Base-by-base conservation (phyloP, 2,888 invertebrate species). In the Melinaea marsaeus region DNA sequence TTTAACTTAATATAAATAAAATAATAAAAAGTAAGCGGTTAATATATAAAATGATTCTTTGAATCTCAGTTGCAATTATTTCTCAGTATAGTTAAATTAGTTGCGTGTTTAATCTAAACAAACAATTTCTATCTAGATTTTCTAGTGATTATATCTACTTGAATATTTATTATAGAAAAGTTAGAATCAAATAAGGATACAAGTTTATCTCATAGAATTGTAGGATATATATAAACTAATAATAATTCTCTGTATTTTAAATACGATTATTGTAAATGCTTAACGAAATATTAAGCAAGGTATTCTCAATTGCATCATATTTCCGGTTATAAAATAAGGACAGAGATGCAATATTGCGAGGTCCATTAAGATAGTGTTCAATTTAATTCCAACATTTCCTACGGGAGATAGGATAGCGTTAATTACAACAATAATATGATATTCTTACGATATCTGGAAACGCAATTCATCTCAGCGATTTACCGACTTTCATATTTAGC, bases 361-460 rank as follows among this genome's bases (percentile, higher is more conserved):
- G 57, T 57, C 57, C 55, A 61, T 61, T 57, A 57, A 61, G 61
- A 61, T 61, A 42, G 47, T 51, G 57, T 57, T 61, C 57, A 57
- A 32, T 61, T 61, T 61, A 48, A 51, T 57, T 48, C 48, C 37
- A 61, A 47, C 55, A 37, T 61, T 61, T 48, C 33, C 61, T 37
- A 46, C 61, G 57, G 35, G 32, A 56, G 48, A 56, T 61, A 48
- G 33, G 7, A 9, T 46, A 56, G 46, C 54, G 45, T 42, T 54
- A 54, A 62, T 57, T 57, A 57, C 55, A 55, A 35, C 35, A 48
- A 35, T 55, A 59, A 55, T 56, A 61, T 56, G 22, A 55, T 33
- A 42, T 13, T 47, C 60, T 61, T 61, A 22, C 22, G 22, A 22
- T 22, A 61, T 61, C 60, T 61, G 35, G 47, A 55, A 46, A 33